Percentiles rank a stretch among this genome's conserved stretches.
These are phyloP conservation scores for Mycetomoellerius zeteki DNA, from an alignment of 1,140 invertebrate species.

Conservation along the genomic window DNA sequence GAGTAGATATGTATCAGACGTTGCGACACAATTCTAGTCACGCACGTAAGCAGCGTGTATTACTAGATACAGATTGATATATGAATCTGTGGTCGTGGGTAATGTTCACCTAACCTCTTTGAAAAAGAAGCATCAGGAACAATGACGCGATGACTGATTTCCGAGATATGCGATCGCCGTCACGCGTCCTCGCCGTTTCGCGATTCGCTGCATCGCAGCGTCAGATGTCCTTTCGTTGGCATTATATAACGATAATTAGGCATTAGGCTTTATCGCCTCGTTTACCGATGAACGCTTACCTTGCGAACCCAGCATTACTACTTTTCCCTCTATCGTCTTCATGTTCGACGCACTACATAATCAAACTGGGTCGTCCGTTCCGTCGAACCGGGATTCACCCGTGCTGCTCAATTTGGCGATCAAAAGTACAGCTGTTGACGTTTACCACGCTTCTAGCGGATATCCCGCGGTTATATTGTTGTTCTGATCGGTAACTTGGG, in stretches of 20 bases:
- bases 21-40: not conserved
- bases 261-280: not conserved
- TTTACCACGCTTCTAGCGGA: constrained; percentile 8
- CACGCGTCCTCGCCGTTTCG: not conserved
- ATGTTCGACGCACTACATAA: constrained; percentile 60
- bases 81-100: not conserved
- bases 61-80: not conserved
- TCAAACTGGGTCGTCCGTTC: not conserved
- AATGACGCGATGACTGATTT: not conserved
- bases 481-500: constrained; percentile 14
- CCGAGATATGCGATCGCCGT: not conserved
- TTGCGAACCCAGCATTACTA: constrained; percentile 93
- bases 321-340: constrained; percentile 92
- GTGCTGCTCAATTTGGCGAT: not conserved
- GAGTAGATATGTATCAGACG: not conserved
- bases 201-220: too few species aligned
- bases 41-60: not conserved
- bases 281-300: constrained; percentile 87
- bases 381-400: not conserved
- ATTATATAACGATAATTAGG: constrained; percentile 26
- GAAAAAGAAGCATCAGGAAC: not conserved
- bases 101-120: constrained; percentile 35
- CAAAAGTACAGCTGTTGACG: constrained; percentile 13
- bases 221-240: not conserved
- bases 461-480: not conserved